Base-by-base conservation (phyloP, 1,140 invertebrate genomes). In the Eriosoma lanigerum region DNA sequence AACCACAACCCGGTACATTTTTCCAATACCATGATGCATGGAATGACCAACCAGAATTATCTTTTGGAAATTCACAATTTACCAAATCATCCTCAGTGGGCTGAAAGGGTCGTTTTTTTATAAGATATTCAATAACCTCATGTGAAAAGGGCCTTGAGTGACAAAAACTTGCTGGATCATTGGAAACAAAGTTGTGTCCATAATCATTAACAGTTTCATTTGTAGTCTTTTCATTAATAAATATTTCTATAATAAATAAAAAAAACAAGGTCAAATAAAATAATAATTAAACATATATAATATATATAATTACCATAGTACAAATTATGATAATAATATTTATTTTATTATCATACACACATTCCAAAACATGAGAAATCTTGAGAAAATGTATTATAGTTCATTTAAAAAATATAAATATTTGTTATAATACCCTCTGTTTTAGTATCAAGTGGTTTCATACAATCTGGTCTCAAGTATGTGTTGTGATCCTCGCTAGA, bases 271-370 rank as follows among this genome's bases (percentile, higher is more conserved):
- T 52, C 50, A 52, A 52, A 52, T 52, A 52, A 56, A 21, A 56
- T 56, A 56, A 24, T 12, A 56, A 21, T 6, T 56, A 56, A 56
- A 56, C 52, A 56, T 54, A 54, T 21, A 1, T 8, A 56, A 56
- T 21, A 24, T 56, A n/a, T 56, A 56, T 21, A 56, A 56, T 56
- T 56, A 56, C 50, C 50, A 54, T 54, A n/a, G n/a, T n/a, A n/a
- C n/a, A n/a, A n/a, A n/a, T n/a, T n/a, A n/a, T n/a, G n/a, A n/a
- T n/a, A n/a, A n/a, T n/a, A n/a, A n/a, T n/a, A n/a, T n/a, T n/a
- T n/a, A n/a, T n/a, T n/a, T n/a, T n/a, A n/a, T n/a, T n/a, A n/a
- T n/a, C n/a, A n/a, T n/a, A n/a, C n/a, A n/a, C n/a, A n/a, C n/a
- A n/a, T n/a, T n/a, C n/a, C n/a, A n/a, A n/a, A n/a, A n/a, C n/a